Base-by-base conservation (phyloP, 2,888 invertebrate species). In the Anticlea derivata region DNA sequence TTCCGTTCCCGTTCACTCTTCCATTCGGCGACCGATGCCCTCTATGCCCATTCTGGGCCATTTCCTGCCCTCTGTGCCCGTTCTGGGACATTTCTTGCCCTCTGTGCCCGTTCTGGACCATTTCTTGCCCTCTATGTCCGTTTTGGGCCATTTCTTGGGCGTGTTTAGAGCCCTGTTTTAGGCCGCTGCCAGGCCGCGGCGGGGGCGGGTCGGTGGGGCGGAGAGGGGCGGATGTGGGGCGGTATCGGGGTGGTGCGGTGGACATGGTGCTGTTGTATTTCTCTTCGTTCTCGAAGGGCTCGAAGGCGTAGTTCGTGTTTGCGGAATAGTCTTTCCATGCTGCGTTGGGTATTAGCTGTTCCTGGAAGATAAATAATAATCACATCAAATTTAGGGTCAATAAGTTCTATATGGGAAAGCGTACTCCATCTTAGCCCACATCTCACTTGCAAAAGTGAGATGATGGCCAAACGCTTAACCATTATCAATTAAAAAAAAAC, bases 251-350 rank as follows among this genome's bases (percentile, higher is more conserved):
- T 0, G 78, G 75, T 1, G 76, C 75, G 0, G 79, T 80, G 3
- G 83, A 77, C 0, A 81, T 53, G 1, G 82, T 76, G 23, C 78
- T 80, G 65, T 82, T 81, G 70, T 82, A 86, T 69, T 95, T 95
- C 73, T 96, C 95, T 66, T 96, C 96, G 50, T 95, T 94, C 68
- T 96, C 97, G 77, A 95, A 96, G 0, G 96, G 94, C 70, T 97
- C 97, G 82, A 97, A 97, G 0, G 96, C 97, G 83, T 97, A 97
- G 83, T 97, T 97, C 0, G 96, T 96, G 80, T 96, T 96, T 1
- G 94, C 92, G 0, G 95, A 94, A 77, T 97, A 97, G 75, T 97
- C 97, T 76, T 96, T 96, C 97, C 97, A 97, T 0, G 96, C 96
- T 10, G 95, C 94, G 78, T 94, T 95, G 12, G 95, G 95, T 63